Evolutionary conservation across 2,113 vertebrate species (phyloP).

Genomic region (Centrocercus urophasianus): DNA sequence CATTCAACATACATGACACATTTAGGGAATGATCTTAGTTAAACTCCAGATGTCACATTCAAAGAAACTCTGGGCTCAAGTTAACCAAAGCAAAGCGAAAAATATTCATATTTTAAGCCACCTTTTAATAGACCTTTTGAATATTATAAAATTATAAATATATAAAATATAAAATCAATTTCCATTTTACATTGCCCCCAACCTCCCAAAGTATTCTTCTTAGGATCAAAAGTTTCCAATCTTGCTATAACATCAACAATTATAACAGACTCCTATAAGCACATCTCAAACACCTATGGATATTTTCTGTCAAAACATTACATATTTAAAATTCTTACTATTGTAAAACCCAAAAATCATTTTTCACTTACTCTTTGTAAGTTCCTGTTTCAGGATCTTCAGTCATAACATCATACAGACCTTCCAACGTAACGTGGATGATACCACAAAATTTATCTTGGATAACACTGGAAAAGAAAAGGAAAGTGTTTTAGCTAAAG

Average conservation of each 20-base stretch:
- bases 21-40: not conserved
- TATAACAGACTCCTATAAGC: rapidly evolving
- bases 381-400: constrained; percentile 93
- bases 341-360: not conserved
- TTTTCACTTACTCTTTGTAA: constrained; percentile 91
- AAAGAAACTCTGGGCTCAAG: not conserved
- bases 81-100: not conserved
- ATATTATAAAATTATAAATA: not conserved
- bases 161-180: not conserved
- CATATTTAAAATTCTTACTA: not conserved
- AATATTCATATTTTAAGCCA: not conserved
- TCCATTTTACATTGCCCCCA: not conserved
- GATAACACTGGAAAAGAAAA: constrained; percentile 82
- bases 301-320: not conserved
- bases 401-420: constrained; percentile 95
- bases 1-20: not conserved
- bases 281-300: not conserved
- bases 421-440: constrained; percentile 94
- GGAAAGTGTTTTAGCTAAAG: constrained; percentile 45
- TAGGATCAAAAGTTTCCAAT: not conserved
- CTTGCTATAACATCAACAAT: not conserved
- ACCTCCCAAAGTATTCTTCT: not conserved
- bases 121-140: not conserved
- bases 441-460: constrained; percentile 98
- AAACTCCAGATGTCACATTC: not conserved